A percentile compares a stretch with the other conserved stretches of the same genome.
Evolutionary conservation across 1,140 invertebrate species (phyloP).

Genomic region (Dendroctonus valens): DNA sequence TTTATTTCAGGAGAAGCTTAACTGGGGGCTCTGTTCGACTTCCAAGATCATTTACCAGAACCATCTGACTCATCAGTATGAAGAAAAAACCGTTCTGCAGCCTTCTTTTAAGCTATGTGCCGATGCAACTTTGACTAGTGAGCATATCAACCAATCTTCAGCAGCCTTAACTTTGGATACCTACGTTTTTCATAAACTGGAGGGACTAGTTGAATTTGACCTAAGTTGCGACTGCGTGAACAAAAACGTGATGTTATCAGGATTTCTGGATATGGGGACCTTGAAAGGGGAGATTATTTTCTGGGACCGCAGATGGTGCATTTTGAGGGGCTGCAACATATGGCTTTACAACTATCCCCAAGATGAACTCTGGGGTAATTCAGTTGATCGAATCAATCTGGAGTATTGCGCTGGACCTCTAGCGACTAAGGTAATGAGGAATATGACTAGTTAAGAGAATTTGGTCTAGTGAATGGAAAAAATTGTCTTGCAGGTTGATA

Average conservation of each 20-base stretch:
- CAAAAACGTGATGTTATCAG: conserved; percentile 7
- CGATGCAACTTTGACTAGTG: conserved; percentile 16
- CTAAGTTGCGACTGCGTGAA: conserved; percentile 13
- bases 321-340: conserved; percentile 12
- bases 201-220: conserved; percentile 2
- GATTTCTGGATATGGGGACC: conserved; percentile 29
- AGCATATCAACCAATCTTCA: conserved; percentile 11
- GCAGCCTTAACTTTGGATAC: background rate
- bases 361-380: conserved; percentile 20
- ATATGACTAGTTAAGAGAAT: background rate
- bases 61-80: conserved; percentile 10
- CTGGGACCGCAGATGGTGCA: conserved; percentile 33
- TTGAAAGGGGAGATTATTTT: background rate
- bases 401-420: conserved; percentile 22
- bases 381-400: conserved; percentile 18
- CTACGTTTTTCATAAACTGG: conserved; percentile 16
- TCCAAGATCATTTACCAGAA: conserved; percentile 30
- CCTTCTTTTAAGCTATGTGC: conserved; percentile 29
- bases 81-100: conserved; percentile 21
- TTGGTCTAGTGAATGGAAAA: background rate
- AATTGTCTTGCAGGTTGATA: conserved; percentile 6
- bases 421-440: conserved; percentile 7
- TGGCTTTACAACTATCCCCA: conserved; percentile 28
- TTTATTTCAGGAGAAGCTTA: conserved; percentile 10
- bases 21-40: conserved; percentile 12